Percentiles rank a stretch among this genome's conserved stretches.
phyloP scores from a whole-genome alignment of 2,113 vertebrate species.

The Boulengeromyrus knoepffleri region DNA sequence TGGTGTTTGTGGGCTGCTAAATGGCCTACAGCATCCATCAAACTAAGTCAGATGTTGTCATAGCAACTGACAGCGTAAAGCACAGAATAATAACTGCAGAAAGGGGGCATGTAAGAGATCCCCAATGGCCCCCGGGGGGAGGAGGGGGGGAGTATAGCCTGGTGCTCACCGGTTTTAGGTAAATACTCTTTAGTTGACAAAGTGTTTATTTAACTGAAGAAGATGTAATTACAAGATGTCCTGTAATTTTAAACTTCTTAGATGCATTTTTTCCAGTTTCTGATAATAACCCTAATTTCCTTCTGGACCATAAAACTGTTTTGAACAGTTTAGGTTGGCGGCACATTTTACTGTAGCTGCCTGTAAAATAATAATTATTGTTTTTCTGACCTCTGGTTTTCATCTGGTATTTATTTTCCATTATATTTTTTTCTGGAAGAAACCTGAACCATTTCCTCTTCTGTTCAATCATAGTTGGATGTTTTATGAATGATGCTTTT shows the following conservation, averaged over 20 bases:
- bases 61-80: not conserved
- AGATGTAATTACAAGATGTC: not conserved
- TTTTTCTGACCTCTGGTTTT: slow-evolving; percentile 9
- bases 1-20: not conserved
- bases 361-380: not conserved
- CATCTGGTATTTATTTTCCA: not conserved
- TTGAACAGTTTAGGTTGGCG: not conserved
- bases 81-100: not conserved
- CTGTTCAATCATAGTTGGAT: not conserved
- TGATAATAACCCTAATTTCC: not conserved
- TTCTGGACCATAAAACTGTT: not conserved
- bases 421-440: not conserved
- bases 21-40: not conserved
- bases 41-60: not conserved
- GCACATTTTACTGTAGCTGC: not conserved
- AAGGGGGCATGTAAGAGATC: not conserved
- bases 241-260: not conserved
- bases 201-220: not conserved
- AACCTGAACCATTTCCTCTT: not conserved
- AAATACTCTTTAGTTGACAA: not conserved
- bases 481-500: not conserved
- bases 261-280: not conserved
- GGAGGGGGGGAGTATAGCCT: not conserved
- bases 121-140: not conserved
- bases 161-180: not conserved